Conservation (phyloP, 2,113 vertebrate genomes). For the Holacanthus passer region DNA sequence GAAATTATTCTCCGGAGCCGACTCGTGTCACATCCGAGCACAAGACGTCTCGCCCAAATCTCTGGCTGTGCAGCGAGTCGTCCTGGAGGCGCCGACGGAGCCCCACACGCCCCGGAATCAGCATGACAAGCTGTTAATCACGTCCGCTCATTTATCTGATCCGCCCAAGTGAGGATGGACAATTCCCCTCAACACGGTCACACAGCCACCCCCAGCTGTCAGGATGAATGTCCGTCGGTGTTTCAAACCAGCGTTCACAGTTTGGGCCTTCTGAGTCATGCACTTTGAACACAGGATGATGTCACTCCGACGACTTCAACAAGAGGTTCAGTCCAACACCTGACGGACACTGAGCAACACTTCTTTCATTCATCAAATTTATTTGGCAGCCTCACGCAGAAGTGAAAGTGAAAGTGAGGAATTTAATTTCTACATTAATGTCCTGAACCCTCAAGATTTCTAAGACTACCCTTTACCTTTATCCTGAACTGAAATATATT, state of each 20-base stretch:
- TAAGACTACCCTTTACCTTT: background rate
- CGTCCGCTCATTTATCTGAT: slow-evolving; percentile 49
- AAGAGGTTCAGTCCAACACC: slow-evolving; percentile 27
- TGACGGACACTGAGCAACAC: slow-evolving; percentile 26
- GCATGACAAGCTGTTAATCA: slow-evolving; percentile 61
- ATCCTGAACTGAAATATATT: no score
- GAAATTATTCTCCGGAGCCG: slow-evolving; percentile 15
- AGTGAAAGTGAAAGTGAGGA: no score
- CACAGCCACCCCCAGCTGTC: slow-evolving; percentile 47
- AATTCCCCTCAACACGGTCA: slow-evolving; percentile 16
- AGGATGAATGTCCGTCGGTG: slow-evolving; percentile 12
- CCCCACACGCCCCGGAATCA: slow-evolving; percentile 52
- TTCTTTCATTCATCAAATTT: slow-evolving; percentile 12
- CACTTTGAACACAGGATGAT: slow-evolving; percentile 17
- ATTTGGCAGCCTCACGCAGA: slow-evolving; percentile 28
- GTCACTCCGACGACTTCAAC: slow-evolving; percentile 15
- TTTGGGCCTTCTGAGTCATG: slow-evolving; percentile 41
- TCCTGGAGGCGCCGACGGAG: background rate
- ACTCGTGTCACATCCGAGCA: slow-evolving; percentile 30
- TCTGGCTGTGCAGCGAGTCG: slow-evolving; percentile 8
- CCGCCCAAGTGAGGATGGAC: slow-evolving; percentile 42
- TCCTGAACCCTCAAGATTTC: background rate
- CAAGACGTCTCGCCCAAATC: background rate
- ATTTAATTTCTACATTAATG: background rate
- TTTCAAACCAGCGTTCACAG: slow-evolving; percentile 19